Percentiles rank a stretch among this genome's conserved stretches.
Conservation (phyloP, 2,797 vertebrate species). For the Chaetophractus vellerosus region DNA sequence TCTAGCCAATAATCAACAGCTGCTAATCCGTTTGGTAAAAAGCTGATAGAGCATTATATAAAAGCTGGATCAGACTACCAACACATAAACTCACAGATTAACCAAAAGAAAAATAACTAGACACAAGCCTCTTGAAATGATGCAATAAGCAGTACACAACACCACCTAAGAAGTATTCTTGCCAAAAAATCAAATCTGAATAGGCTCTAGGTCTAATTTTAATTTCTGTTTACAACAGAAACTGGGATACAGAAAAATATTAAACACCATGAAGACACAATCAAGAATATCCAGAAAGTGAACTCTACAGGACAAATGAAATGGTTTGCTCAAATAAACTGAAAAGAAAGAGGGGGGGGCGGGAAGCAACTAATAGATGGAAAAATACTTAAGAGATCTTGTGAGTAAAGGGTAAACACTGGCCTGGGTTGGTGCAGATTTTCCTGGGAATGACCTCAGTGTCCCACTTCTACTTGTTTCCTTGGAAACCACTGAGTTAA, state of each 20-base stretch:
- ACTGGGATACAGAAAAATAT: constrained; percentile 27
- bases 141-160: background rate
- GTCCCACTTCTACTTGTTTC: background rate
- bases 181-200: background rate
- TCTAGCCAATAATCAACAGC: background rate
- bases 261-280: background rate
- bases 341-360: background rate
- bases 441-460: background rate
- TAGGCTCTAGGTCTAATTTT: background rate
- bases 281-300: background rate
- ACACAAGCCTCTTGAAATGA: background rate
- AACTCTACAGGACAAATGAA: background rate
- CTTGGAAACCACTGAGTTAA: background rate
- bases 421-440: background rate
- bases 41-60: background rate
- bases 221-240: background rate
- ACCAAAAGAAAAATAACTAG: background rate
- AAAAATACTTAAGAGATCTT: background rate
- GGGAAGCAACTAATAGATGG: background rate
- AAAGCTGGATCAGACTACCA: background rate
- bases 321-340: background rate
- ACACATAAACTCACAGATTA: background rate
- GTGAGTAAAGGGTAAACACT: background rate
- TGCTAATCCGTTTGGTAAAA: background rate
- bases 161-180: background rate